Evolutionary conservation across 1,140 invertebrate species (phyloP).

Genomic region (Leguminivora glycinivorella): DNA sequence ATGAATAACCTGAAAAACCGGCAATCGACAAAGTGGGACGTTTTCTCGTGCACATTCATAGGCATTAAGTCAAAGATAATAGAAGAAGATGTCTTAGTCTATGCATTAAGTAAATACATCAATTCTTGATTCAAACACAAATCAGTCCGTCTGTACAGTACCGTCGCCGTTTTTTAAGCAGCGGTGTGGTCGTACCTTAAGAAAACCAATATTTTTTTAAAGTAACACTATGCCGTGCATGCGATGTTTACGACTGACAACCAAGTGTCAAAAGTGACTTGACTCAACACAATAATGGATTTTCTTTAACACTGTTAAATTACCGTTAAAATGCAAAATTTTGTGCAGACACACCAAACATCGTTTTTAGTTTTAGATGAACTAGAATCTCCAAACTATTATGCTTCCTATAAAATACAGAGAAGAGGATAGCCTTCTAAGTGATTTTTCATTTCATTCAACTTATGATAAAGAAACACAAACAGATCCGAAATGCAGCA

Average conservation of each 20-base stretch:
- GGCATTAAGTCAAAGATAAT: too few relatives aligned
- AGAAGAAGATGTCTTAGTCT: too few relatives aligned
- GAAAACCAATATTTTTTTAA: too few relatives aligned
- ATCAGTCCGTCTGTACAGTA: too few relatives aligned
- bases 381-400: neutral
- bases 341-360: neutral
- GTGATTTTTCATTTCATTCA: neutral
- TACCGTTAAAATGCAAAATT: neutral
- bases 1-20: too few relatives aligned
- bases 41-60: too few relatives aligned
- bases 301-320: neutral
- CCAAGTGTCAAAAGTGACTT: neutral
- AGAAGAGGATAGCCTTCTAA: neutral
- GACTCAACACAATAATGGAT: neutral
- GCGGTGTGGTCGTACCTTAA: too few relatives aligned
- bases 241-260: neutral
- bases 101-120: too few relatives aligned
- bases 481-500: neutral
- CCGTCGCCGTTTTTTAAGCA: too few relatives aligned
- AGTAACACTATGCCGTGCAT: neutral
- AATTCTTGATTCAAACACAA: too few relatives aligned
- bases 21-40: too few relatives aligned
- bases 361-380: neutral
- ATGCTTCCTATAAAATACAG: neutral
- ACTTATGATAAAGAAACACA: neutral